Evolutionary conservation across 2,888 invertebrate genomes (phyloP).

Genomic region (Polydrusus pterygomalis): DNA sequence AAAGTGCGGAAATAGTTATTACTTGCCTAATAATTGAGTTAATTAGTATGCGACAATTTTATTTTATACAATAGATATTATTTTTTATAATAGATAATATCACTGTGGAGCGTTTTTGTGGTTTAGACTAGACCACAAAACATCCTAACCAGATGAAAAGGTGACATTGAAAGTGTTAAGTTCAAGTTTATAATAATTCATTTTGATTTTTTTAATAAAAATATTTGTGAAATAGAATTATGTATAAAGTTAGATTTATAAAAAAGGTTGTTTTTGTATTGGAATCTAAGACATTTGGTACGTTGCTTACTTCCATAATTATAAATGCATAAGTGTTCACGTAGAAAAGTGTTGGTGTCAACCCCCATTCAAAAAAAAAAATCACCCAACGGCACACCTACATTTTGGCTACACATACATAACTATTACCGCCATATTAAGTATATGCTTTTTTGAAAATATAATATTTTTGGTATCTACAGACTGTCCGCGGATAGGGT

Average conservation of each 20-base stretch:
- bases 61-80: not conserved
- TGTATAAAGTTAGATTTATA: not conserved
- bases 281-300: not conserved
- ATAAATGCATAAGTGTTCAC: too few species aligned
- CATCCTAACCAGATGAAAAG: not conserved
- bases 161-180: not conserved
- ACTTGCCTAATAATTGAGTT: not conserved
- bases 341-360: too few species aligned
- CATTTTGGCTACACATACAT: too few species aligned
- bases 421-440: too few species aligned
- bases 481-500: too few species aligned
- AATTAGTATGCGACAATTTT: not conserved
- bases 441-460: too few species aligned
- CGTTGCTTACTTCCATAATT: not conserved
- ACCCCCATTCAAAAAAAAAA: too few species aligned
- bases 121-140: too few species aligned
- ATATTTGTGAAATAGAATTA: not conserved
- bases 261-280: not conserved
- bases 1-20: conserved; percentile 2
- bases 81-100: conserved; percentile 8
- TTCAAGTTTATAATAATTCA: conserved; percentile 22
- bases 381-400: too few species aligned
- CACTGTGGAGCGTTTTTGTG: not conserved
- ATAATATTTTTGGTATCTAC: too few species aligned
- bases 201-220: not conserved